Percentiles rank a stretch among this genome's conserved stretches.
phyloP scores from a whole-genome alignment of 2,113 vertebrate genomes.

The Thinocorus orbignyianus region DNA sequence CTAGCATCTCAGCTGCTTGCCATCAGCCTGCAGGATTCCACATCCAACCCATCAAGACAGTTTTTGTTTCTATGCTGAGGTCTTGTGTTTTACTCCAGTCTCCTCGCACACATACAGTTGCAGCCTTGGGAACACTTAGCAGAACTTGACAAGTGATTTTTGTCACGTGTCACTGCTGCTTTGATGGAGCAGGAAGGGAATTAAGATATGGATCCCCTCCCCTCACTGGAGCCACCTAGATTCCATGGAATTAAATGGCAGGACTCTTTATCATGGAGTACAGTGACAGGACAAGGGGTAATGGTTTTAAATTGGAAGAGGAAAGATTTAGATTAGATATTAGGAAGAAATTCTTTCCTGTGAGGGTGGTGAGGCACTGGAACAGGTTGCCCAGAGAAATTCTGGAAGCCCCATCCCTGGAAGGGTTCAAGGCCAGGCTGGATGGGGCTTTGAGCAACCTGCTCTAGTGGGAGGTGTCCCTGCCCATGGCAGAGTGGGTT shows the following conservation, averaged over 20 bases:
- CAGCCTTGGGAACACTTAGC: not conserved
- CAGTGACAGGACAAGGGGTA: too few species aligned
- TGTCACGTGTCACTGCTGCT: not conserved
- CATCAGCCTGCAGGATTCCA: not conserved
- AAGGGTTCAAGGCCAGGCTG: too few species aligned
- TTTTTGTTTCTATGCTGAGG: not conserved
- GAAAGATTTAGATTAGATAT: too few species aligned
- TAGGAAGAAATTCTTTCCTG: too few species aligned
- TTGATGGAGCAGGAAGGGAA: not conserved
- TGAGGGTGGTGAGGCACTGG: too few species aligned
- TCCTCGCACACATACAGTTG: not conserved
- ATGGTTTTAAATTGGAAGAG: too few species aligned
- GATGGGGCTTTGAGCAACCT: too few species aligned
- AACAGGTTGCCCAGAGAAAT: too few species aligned
- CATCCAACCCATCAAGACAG: not conserved
- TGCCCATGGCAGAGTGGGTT: too few species aligned
- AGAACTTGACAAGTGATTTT: not conserved
- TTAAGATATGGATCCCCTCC: fast-evolving
- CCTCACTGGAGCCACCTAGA: not conserved
- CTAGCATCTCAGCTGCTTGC: not conserved
- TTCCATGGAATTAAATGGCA: not conserved
- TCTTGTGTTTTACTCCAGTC: not conserved
- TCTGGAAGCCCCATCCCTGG: too few species aligned
- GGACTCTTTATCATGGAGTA: not conserved
- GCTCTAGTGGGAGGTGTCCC: too few species aligned